phyloP scores from a whole-genome alignment of 2,113 vertebrate genomes.

The Arizona elegans region DNA sequence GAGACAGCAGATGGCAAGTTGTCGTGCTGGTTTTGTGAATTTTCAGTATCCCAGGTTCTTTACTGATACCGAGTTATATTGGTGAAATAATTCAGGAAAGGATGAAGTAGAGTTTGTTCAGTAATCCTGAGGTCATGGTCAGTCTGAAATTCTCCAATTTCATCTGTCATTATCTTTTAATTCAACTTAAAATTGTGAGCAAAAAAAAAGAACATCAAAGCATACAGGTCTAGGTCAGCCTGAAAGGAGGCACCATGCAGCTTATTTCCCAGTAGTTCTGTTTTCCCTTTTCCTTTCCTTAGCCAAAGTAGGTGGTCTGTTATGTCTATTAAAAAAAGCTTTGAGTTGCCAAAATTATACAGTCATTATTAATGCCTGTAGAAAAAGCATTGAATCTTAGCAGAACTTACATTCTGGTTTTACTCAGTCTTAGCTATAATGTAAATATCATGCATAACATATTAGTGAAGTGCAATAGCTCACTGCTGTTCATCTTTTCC shows the following conservation, averaged over 20 bases:
- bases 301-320: background rate
- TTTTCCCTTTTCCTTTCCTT: background rate
- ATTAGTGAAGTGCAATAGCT: conserved; percentile 16
- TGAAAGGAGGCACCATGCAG: background rate
- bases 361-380: background rate
- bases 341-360: background rate
- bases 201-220: background rate
- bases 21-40: background rate
- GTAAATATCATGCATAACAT: background rate
- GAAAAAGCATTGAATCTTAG: background rate
- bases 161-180: background rate
- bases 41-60: background rate
- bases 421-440: conserved; percentile 16
- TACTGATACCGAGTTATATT: background rate
- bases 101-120: background rate
- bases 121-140: background rate
- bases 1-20: background rate
- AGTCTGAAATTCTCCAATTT: no score
- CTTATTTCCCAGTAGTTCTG: background rate
- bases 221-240: background rate
- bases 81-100: background rate
- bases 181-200: background rate
- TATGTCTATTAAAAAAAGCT: background rate
- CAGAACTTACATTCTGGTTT: background rate
- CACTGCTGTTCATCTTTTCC: background rate